phyloP scores from a whole-genome alignment of 2,113 vertebrate species.

The Chascanopsetta lugubris region DNA sequence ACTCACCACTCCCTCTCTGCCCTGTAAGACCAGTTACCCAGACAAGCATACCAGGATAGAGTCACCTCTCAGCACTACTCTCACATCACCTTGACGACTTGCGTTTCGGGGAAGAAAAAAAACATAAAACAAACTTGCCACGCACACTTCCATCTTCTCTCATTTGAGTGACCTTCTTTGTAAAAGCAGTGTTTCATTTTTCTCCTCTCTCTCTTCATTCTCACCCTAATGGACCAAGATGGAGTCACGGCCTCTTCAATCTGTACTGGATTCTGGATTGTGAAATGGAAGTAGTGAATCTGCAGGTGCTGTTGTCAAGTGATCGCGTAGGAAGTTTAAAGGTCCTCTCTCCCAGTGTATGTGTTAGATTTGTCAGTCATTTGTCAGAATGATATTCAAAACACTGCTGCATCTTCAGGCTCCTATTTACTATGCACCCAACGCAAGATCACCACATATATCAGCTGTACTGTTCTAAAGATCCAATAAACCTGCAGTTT shows the following conservation, averaged over 20 bases:
- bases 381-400: constrained; percentile 48
- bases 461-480: constrained; percentile 57
- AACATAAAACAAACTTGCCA: constrained; percentile 22
- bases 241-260: constrained; percentile 42
- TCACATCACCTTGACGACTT: constrained; percentile 46
- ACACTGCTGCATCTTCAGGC: constrained; percentile 39
- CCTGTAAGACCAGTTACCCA: constrained; percentile 22
- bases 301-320: constrained; percentile 51
- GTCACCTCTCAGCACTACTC: constrained; percentile 4
- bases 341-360: constrained; percentile 48
- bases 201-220: constrained; percentile 12
- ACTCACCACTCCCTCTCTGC: too few species aligned
- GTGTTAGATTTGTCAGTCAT: constrained; percentile 60
- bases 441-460: constrained; percentile 42
- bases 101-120: too few species aligned
- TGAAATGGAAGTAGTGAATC: constrained; percentile 62
- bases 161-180: constrained; percentile 56
- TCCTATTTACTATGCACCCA: constrained; percentile 37
- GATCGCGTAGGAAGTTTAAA: constrained; percentile 40
- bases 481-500: constrained; percentile 62
- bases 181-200: constrained; percentile 42
- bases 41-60: constrained; percentile 33
- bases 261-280: constrained; percentile 52
- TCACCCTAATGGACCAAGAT: constrained; percentile 53
- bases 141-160: constrained; percentile 52